Evolutionary conservation across 2,797 vertebrate species (phyloP).

Genomic region (Tympanoctomys barrerae): DNA sequence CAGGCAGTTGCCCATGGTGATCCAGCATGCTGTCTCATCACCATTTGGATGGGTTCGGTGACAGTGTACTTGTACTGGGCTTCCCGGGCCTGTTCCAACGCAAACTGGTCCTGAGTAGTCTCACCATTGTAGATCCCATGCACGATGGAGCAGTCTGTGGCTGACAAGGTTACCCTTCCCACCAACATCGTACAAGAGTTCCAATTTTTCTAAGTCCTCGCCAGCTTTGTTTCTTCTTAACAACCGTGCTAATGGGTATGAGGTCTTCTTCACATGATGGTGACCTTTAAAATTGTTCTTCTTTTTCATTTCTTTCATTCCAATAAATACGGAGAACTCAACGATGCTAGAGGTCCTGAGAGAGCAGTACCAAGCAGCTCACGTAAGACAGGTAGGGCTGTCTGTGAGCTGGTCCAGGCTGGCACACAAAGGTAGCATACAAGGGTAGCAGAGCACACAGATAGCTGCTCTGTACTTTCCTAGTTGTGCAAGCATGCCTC

Average conservation of each 20-base stretch:
- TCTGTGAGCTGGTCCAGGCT: constrained; percentile 66
- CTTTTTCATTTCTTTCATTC: constrained; percentile 24
- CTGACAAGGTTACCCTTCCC: neutral
- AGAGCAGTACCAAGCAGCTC: constrained; percentile 77
- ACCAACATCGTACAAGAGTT: neutral
- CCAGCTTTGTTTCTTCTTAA: neutral
- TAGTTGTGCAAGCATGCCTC: constrained; percentile 76
- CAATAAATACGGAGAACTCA: constrained; percentile 82
- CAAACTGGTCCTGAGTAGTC: no score
- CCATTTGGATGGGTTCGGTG: no score
- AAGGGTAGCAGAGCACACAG: constrained; percentile 67
- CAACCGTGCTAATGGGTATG: neutral
- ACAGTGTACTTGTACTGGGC: no score
- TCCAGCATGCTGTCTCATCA: no score
- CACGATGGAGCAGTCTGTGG: no score
- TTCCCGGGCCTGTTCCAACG: no score
- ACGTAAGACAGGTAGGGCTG: constrained; percentile 31
- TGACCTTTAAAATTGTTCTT: neutral
- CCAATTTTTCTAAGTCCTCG: neutral
- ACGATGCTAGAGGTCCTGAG: constrained; percentile 72
- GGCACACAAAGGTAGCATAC: constrained; percentile 58
- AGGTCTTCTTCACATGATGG: neutral
- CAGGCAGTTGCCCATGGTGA: no score
- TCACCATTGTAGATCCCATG: no score
- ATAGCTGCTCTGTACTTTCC: constrained; percentile 75